Conservation (phyloP, 2,888 invertebrate species). For the Oligia fasciuncula region DNA sequence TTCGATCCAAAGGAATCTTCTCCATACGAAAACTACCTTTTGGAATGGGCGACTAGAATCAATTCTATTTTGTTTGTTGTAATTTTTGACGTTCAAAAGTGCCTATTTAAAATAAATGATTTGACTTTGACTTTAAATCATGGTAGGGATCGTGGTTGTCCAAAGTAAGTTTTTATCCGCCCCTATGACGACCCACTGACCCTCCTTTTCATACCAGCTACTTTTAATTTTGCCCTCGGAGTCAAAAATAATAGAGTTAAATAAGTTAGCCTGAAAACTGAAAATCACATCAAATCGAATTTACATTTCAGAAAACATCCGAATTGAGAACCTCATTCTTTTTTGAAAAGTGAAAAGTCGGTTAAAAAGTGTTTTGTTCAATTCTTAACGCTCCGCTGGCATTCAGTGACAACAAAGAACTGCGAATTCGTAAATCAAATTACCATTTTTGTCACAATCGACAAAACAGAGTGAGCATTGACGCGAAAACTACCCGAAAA, state of each 20-base stretch:
- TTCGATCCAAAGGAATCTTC: not conserved
- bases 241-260: not conserved
- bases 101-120: too few species aligned
- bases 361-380: not conserved
- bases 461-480: constrained; percentile 31
- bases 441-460: constrained; percentile 44
- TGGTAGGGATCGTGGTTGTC: not conserved
- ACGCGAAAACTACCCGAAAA: constrained; percentile 46
- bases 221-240: not conserved
- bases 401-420: constrained; percentile 12
- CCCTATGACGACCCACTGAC: too few species aligned
- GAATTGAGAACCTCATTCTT: too few species aligned
- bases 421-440: constrained; percentile 39
- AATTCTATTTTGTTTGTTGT: too few species aligned
- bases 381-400: not conserved
- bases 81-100: too few species aligned
- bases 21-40: too few species aligned
- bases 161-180: not conserved
- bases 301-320: not conserved
- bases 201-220: not conserved
- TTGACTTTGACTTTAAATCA: not conserved
- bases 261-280: not conserved
- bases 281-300: not conserved
- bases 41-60: too few species aligned
- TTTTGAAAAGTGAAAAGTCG: too few species aligned